Evolutionary conservation across 2,888 invertebrate species (phyloP), one percentile per base, ranked within the genome.

Genomic region (Theodoxus fluviatilis): DNA sequence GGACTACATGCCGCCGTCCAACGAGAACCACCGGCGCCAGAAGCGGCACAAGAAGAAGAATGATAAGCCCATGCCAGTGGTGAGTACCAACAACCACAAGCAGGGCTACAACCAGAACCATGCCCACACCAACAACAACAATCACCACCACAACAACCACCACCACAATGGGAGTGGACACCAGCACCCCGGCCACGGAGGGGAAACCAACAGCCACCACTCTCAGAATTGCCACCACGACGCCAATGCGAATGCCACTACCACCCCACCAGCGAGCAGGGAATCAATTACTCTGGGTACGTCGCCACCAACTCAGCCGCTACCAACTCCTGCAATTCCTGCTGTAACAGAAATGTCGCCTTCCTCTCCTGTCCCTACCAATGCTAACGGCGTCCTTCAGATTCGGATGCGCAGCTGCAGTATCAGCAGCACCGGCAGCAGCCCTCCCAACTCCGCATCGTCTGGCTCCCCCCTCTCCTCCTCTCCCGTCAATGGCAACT

Each of bases 1-100:
- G 67, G 95, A 97, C 86, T 97, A 96, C 94, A 90, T 92, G 83
- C 92, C 94, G 69, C 74, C 74, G 9, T 61, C 75, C 33, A 79
- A 78, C 55, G 78, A 80, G 55, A 78, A 76, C n/a, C 71, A 73
- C 1, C 78, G 74, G 67, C 77, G 78, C 67, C 91, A 91, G 86
- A 91, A 91, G 82, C 91, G 91, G 84, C 91, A 92, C 76, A 80
- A 81, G 68, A 92, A 92, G 87, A 91, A 91, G 80, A 91, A 91
- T 82, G 89, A 90, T 73, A 88, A 91, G 78, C 91, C 92, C 6
- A 88, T 90, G 70, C 84, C 92, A 71, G 90, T 91, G 0, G 88
- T 91, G 57, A 90, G 77, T 68, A 75, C 76, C 2, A 73, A n/a
- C n/a, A n/a, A 72, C 57, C 76, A 76, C 68, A 76, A 75, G 49